A percentile compares a stretch with the other conserved stretches of the same genome.
Evolutionary conservation across 2,113 vertebrate genomes (phyloP).

Genomic region (Andinoacara biseriatus): DNA sequence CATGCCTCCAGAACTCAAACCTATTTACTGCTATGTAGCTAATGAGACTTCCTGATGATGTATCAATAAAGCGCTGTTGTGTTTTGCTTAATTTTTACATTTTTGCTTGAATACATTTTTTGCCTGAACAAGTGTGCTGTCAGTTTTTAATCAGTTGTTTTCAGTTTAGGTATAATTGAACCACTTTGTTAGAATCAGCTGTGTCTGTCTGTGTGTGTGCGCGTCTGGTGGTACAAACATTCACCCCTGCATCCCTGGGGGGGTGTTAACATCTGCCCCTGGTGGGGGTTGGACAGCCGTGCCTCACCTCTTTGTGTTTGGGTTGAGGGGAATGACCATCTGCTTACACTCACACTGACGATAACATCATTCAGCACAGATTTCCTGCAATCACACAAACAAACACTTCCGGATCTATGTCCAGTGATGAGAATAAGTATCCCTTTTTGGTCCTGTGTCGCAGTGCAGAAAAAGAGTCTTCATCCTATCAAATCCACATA

Average conservation of each 20-base stretch:
- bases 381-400: slow-evolving; percentile 41
- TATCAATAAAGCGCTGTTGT: not conserved
- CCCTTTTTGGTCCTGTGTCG: slow-evolving; percentile 12
- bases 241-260: slow-evolving; percentile 67
- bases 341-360: slow-evolving; percentile 61
- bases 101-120: not conserved
- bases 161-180: not conserved
- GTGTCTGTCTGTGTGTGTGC: not conserved
- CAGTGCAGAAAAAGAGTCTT: slow-evolving; percentile 7
- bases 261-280: slow-evolving; percentile 77
- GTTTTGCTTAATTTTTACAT: not conserved
- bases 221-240: slow-evolving; percentile 26
- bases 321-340: slow-evolving; percentile 67
- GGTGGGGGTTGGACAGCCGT: slow-evolving; percentile 53
- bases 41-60: slow-evolving; percentile 45
- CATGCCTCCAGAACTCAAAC: slow-evolving; percentile 26
- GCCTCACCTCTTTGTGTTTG: slow-evolving; percentile 76
- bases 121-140: not conserved
- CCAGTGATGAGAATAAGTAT: not conserved
- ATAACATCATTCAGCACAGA: slow-evolving; percentile 47
- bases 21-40: slow-evolving; percentile 2
- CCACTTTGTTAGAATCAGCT: not conserved
- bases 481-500: not conserved
- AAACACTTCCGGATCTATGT: not conserved
- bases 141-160: not conserved